phyloP scores from a whole-genome alignment of 2,888 invertebrate genomes.

The Helobdella robusta region DNA sequence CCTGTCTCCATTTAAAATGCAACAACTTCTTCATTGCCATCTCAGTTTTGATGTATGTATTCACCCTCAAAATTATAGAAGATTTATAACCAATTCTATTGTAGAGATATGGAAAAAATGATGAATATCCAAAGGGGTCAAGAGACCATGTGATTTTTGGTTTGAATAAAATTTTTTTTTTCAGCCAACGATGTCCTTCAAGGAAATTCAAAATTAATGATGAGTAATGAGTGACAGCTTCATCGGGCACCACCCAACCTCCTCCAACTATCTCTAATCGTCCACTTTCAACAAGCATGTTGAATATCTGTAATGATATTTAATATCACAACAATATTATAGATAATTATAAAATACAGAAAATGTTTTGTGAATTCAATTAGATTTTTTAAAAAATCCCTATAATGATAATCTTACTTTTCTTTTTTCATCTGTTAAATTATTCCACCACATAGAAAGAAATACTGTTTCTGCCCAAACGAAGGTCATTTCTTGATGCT shows the following conservation, averaged over 20 bases:
- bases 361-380: too few species aligned
- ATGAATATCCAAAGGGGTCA: constrained; percentile 49
- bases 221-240: constrained; percentile 45
- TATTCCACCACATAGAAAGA: constrained; percentile 47
- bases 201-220: constrained; percentile 46
- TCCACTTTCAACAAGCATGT: constrained; percentile 40
- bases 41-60: constrained; percentile 73
- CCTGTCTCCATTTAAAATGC: constrained; percentile 82
- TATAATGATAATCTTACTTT: neutral
- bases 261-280: constrained; percentile 47
- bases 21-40: constrained; percentile 70
- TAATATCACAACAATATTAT: neutral
- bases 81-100: constrained; percentile 44
- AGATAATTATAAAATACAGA: too few species aligned
- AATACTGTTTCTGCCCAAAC: constrained; percentile 49
- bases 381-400: too few species aligned
- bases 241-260: constrained; percentile 48
- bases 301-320: constrained; percentile 33
- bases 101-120: constrained; percentile 46
- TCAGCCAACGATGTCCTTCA: constrained; percentile 48
- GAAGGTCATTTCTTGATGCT: constrained; percentile 62
- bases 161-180: constrained; percentile 52
- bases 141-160: constrained; percentile 47
- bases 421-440: constrained; percentile 38
- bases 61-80: constrained; percentile 47